Conservation (phyloP, 2,888 invertebrate species). For the Synergus gifuensis region DNA sequence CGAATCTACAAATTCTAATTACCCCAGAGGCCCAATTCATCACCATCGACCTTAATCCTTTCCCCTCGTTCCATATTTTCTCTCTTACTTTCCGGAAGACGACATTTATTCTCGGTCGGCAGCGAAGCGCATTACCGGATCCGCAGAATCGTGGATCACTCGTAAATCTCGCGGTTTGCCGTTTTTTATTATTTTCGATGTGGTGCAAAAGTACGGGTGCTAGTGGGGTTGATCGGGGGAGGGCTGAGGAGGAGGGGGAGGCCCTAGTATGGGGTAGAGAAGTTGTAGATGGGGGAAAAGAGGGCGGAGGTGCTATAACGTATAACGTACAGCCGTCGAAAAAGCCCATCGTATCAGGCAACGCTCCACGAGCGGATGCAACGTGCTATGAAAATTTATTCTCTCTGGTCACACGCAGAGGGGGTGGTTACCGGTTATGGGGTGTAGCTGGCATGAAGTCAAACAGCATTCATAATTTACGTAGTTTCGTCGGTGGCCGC, state of each 20-base stretch:
- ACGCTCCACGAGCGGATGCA: slow-evolving; percentile 49
- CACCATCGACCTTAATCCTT: slow-evolving; percentile 2
- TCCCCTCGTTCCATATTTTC: neutral
- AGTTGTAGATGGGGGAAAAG: slow-evolving; percentile 38
- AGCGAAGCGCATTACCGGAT: slow-evolving; percentile 7
- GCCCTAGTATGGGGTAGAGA: slow-evolving; percentile 34
- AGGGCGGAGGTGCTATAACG: slow-evolving; percentile 48
- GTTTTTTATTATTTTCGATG: slow-evolving; percentile 17
- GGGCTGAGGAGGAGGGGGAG: slow-evolving; percentile 42
- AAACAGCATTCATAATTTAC: slow-evolving; percentile 75
- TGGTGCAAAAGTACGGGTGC: slow-evolving; percentile 8
- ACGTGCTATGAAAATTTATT: slow-evolving; percentile 68
- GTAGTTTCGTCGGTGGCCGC: slow-evolving; percentile 69
- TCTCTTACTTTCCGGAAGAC: neutral
- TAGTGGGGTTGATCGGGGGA: neutral
- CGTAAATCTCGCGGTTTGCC: slow-evolving; percentile 8
- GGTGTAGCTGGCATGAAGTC: slow-evolving; percentile 73
- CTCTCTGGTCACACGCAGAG: slow-evolving; percentile 58
- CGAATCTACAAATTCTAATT: neutral
- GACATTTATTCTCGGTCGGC: slow-evolving; percentile 13
- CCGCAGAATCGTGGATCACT: slow-evolving; percentile 1
- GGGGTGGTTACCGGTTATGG: slow-evolving; percentile 60
- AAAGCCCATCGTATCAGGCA: slow-evolving; percentile 55
- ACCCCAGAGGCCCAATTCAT: slow-evolving; percentile 4
- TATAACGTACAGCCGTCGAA: slow-evolving; percentile 53